Evolutionary conservation across 2,113 vertebrate species (phyloP).

Genomic region (Sterna hirundo): DNA sequence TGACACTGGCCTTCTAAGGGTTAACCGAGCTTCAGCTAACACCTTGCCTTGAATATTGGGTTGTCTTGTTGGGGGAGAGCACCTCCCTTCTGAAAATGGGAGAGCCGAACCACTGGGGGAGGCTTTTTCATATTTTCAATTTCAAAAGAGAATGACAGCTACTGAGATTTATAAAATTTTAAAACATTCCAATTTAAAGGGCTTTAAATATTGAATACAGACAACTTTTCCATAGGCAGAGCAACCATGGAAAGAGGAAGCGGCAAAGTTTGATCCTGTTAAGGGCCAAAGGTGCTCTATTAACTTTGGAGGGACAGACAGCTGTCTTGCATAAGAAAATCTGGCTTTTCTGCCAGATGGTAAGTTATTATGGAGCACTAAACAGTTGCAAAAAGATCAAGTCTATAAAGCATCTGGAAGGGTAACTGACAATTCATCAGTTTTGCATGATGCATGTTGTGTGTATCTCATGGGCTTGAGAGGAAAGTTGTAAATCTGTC

Average conservation of each 20-base stretch:
- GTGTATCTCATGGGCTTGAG: slow-evolving; percentile 26
- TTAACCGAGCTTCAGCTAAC: background rate
- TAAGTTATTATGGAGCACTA: slow-evolving; percentile 39
- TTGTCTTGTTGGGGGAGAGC: background rate
- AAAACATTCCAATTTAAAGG: slow-evolving; percentile 47
- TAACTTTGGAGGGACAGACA: background rate
- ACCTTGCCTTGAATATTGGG: background rate
- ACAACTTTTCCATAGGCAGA: slow-evolving; percentile 2
- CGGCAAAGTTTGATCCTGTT: background rate
- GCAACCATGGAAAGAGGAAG: background rate
- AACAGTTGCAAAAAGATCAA: slow-evolving; percentile 51
- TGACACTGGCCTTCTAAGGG: background rate
- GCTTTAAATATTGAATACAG: slow-evolving; percentile 48
- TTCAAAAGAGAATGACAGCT: slow-evolving; percentile 33
- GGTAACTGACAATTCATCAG: slow-evolving; percentile 23
- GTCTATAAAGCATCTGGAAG: slow-evolving; percentile 53
- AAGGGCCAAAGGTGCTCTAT: background rate
- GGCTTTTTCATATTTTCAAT: slow-evolving; percentile 4
- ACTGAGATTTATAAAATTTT: slow-evolving; percentile 44
- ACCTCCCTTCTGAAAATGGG: background rate
- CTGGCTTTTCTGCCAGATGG: slow-evolving; percentile 28
- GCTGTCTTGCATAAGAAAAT: background rate
- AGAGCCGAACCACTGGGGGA: background rate
- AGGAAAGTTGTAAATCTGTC: slow-evolving; percentile 43
- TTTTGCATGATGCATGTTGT: slow-evolving; percentile 20